These are phyloP conservation scores for Oryzias dopingdopingensis DNA, from an alignment of 2,797 vertebrate species.

Conservation along the genomic window DNA sequence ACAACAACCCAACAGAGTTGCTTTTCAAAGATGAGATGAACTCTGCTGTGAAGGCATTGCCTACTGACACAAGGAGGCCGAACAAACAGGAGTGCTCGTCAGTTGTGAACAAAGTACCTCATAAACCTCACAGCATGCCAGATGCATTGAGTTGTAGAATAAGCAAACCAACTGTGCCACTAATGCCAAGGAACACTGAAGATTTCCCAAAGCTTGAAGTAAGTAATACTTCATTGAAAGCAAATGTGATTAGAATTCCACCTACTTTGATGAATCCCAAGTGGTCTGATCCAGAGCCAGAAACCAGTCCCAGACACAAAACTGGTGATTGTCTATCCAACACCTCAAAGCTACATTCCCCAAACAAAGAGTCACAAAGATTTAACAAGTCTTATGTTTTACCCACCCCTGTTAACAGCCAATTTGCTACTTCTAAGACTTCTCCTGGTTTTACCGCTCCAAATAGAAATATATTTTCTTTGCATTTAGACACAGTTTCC, in stretches of 20 bases:
- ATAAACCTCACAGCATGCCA: slow-evolving; percentile 36
- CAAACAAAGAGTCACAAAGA: slow-evolving; percentile 30
- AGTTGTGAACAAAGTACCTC: slow-evolving; percentile 41
- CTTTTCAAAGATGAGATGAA: slow-evolving; percentile 43
- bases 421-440: slow-evolving; percentile 15
- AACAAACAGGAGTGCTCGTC: slow-evolving; percentile 19
- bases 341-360: slow-evolving; percentile 9
- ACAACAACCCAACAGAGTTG: slow-evolving; percentile 38
- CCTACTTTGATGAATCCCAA: slow-evolving; percentile 31
- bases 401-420: slow-evolving; percentile 19
- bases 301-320: slow-evolving; percentile 32
- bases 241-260: slow-evolving; percentile 28
- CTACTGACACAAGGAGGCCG: slow-evolving; percentile 22
- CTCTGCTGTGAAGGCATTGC: slow-evolving; percentile 23
- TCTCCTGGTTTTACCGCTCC: slow-evolving; percentile 2
- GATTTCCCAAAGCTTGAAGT: slow-evolving; percentile 25
- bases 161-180: slow-evolving; percentile 38
- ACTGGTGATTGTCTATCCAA: slow-evolving; percentile 19
- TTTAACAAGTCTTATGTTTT: slow-evolving; percentile 23
- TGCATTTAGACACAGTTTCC: slow-evolving; percentile 13
- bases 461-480: slow-evolving; percentile 23
- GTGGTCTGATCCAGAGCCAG: slow-evolving; percentile 32
- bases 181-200: slow-evolving; percentile 24
- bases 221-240: slow-evolving; percentile 23
- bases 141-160: slow-evolving; percentile 42